Base-by-base conservation (phyloP, 2,888 invertebrate species). In the Cerastoderma edule region DNA sequence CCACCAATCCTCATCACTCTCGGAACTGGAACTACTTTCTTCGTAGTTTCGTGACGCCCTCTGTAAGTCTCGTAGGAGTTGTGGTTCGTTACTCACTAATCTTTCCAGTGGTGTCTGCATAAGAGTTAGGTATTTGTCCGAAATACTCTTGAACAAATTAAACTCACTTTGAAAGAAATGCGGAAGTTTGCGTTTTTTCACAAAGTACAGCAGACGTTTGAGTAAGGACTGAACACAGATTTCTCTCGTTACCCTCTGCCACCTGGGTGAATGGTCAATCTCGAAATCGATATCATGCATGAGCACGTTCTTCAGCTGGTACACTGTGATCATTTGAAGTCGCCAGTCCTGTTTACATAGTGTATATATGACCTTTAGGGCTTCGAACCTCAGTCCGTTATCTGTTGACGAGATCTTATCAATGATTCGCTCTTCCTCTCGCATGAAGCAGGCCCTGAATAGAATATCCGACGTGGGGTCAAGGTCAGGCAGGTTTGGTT, bases 301-400 rank as follows among this genome's bases (percentile, higher is more conserved):
- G 6, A 91, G 77, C 5, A 87, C 87, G 5, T 88, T 89, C 82
- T 88, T 89, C 27, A 91, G 71, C 65, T 90, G 88, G 78, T 89
- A 90, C 1, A 84, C 75, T 0, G 85, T 82, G 32, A 82, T 63
- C 6, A 77, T 46, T 33, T 79, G 82, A 16, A 82, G 72, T 32
- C 82, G 57, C 82, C 82, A 82, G 44, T 82, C 82, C 33, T 82
- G 82, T 32, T 79, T 79, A 30, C 82, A 82, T 28, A 82, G 65
- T 0, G 75, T 74, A 32, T 79, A 77, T 10, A 80, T 76, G 1
- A 84, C 75, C 22, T 80, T 75, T 16, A 84, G 44, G 8, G 81
- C 79, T 16, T 82, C 82, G 30, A 79, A 64, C 32, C 82, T 66
- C 24, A 76, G 76, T 27, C 84, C 84, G 66, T 74, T 69, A 67